Conservation (phyloP, 2,888 invertebrate genomes). For the Punctoribates punctum region DNA sequence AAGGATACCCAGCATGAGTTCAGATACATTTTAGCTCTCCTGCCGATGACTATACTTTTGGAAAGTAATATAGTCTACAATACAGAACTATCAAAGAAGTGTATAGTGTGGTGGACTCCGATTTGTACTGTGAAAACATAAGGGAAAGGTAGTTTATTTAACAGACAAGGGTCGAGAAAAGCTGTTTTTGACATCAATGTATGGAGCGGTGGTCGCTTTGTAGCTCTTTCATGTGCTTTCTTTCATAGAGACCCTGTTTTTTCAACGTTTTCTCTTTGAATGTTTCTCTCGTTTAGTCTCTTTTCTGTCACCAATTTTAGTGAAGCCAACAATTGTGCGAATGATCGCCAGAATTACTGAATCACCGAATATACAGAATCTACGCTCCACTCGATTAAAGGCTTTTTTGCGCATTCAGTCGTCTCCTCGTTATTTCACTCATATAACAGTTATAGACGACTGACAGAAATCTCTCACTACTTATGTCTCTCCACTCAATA, state of each 20-base stretch:
- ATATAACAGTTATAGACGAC: neutral
- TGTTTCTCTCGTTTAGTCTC: neutral
- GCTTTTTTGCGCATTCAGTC: neutral
- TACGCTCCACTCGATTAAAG: neutral
- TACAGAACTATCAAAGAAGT: neutral
- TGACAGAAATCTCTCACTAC: neutral
- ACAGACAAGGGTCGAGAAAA: slow-evolving; percentile 31
- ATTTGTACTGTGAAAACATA: neutral
- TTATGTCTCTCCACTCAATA: neutral
- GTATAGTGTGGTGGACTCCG: neutral
- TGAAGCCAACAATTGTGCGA: neutral
- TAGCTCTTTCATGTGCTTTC: slow-evolving; percentile 10
- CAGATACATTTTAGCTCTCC: neutral
- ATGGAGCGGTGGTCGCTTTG: slow-evolving; percentile 23
- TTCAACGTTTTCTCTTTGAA: neutral
- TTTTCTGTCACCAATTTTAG: neutral
- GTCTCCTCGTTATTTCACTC: neutral
- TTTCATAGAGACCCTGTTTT: slow-evolving; percentile 25
- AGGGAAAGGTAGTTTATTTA: slow-evolving; percentile 23
- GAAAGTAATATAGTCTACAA: slow-evolving; percentile 9
- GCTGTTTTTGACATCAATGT: slow-evolving; percentile 34
- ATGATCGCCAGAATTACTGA: neutral
- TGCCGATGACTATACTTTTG: neutral
- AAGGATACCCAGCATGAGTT: slow-evolving; percentile 20
- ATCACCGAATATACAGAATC: neutral